Percentiles rank a stretch among this genome's conserved stretches.
phyloP scores from a whole-genome alignment of 2,888 invertebrate species.

The Congeria kusceri region DNA sequence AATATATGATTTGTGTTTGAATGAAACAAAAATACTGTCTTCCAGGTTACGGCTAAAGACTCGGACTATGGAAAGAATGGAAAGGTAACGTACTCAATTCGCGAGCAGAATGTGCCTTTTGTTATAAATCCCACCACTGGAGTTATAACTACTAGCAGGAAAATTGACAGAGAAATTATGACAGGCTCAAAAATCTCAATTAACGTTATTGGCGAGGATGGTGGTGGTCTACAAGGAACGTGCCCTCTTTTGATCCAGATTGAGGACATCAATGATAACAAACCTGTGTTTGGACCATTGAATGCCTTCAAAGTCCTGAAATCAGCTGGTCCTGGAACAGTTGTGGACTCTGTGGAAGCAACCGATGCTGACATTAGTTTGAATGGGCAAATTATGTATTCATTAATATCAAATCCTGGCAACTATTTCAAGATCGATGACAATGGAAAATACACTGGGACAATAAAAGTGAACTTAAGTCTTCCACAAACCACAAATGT shows the following conservation, averaged over 20 bases:
- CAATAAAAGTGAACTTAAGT: constrained; percentile 97
- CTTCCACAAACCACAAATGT: constrained; percentile 85
- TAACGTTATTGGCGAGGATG: constrained; percentile 98
- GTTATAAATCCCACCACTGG: constrained; percentile 98
- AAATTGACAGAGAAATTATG: constrained; percentile 92
- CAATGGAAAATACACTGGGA: constrained; percentile 91
- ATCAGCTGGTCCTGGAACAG: constrained; percentile 28
- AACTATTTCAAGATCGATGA: constrained; percentile 98
- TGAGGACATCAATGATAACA: constrained; percentile 75
- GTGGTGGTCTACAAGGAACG: constrained; percentile 98
- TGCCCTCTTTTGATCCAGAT: constrained; percentile 91
- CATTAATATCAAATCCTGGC: constrained; percentile 88
- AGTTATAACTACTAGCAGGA: constrained; percentile 90
- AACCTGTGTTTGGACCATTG: constrained; percentile 68
- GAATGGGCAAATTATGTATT: constrained; percentile 89
- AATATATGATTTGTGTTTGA: too few relatives aligned
- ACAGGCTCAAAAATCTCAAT: constrained; percentile 68
- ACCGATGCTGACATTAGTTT: constrained; percentile 98
- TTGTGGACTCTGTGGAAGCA: constrained; percentile 91
- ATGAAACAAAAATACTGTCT: constrained; percentile 17
- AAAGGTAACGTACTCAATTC: constrained; percentile 94
- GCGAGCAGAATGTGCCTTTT: constrained; percentile 87
- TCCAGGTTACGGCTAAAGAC: constrained; percentile 94
- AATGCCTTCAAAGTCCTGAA: constrained; percentile 30
- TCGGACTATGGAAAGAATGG: constrained; percentile 94